Percentiles rank a stretch among this genome's conserved stretches.
These are phyloP conservation scores for Neodontobutis hainanensis DNA, from an alignment of 2,113 vertebrate genomes.

Conservation along the genomic window DNA sequence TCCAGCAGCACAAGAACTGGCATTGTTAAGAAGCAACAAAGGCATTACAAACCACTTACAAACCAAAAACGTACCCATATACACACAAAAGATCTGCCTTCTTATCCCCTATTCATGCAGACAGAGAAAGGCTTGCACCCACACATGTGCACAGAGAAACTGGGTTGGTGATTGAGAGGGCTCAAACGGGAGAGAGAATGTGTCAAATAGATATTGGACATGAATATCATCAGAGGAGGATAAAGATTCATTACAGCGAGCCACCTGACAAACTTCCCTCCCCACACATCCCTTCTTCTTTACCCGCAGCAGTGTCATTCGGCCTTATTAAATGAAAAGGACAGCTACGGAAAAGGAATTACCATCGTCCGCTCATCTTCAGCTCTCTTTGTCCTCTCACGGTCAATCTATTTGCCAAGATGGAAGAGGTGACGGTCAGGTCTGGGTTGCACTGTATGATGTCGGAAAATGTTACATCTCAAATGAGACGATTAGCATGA, in stretches of 20 bases:
- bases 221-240: constrained; percentile 42
- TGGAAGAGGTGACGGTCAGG: constrained; percentile 1
- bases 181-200: constrained; percentile 12
- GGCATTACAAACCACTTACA: constrained; percentile 67
- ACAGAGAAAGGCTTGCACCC: constrained; percentile 44
- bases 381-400: constrained; percentile 22
- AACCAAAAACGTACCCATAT: constrained; percentile 40
- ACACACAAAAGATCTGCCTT: constrained; percentile 15
- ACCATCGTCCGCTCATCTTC: constrained; percentile 34
- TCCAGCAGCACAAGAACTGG: constrained; percentile 66
- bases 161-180: constrained; percentile 26
- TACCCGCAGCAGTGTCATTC: constrained; percentile 33
- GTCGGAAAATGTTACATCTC: constrained; percentile 17
- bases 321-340: constrained; percentile 55
- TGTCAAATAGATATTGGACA: constrained; percentile 50
- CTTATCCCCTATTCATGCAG: constrained; percentile 19
- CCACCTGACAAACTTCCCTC: constrained; percentile 44
- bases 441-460: not conserved
- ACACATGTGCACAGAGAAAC: constrained; percentile 28
- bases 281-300: constrained; percentile 19
- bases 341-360: constrained; percentile 37
- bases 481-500: constrained; percentile 21
- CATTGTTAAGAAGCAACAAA: constrained; percentile 74
- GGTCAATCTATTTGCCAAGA: constrained; percentile 38
- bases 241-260: constrained; percentile 56